A percentile compares a stretch with the other conserved stretches of the same genome.
Conservation (phyloP, 2,113 vertebrate genomes). For the Campylomormyrus numenius region DNA sequence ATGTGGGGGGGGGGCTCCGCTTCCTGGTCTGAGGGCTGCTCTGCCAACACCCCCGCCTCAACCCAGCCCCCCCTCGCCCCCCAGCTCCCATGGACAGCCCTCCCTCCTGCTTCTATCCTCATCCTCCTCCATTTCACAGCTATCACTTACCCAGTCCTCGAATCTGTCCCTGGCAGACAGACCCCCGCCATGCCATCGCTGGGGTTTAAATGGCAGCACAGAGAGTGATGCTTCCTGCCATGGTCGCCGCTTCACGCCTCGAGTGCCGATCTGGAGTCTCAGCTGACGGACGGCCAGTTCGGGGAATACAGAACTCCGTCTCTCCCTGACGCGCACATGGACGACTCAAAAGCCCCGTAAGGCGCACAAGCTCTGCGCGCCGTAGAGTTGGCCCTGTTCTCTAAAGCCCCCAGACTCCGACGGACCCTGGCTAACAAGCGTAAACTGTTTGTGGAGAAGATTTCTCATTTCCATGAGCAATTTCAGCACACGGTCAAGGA, state of each 20-base stretch:
- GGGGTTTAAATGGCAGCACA: neutral
- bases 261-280: neutral
- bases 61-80: neutral
- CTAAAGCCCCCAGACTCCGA: neutral
- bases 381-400: neutral
- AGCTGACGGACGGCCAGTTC: neutral
- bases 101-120: neutral
- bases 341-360: neutral
- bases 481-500: neutral
- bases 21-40: conserved; percentile 32
- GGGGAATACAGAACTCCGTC: neutral
- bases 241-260: conserved; percentile 20
- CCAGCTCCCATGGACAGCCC: neutral
- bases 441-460: neutral
- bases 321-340: neutral
- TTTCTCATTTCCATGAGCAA: neutral
- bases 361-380: neutral
- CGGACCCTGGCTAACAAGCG: neutral
- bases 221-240: conserved; percentile 6
- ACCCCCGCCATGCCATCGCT: neutral
- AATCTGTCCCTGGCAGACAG: neutral
- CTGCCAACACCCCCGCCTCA: conserved; percentile 1
- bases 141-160: conserved; percentile 18
- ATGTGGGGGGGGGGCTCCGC: conserved; percentile 39
- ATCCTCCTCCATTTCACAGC: neutral